These are phyloP conservation scores for Lasiurus cinereus DNA, from an alignment of 2,113 vertebrate species.

Conservation along the genomic window DNA sequence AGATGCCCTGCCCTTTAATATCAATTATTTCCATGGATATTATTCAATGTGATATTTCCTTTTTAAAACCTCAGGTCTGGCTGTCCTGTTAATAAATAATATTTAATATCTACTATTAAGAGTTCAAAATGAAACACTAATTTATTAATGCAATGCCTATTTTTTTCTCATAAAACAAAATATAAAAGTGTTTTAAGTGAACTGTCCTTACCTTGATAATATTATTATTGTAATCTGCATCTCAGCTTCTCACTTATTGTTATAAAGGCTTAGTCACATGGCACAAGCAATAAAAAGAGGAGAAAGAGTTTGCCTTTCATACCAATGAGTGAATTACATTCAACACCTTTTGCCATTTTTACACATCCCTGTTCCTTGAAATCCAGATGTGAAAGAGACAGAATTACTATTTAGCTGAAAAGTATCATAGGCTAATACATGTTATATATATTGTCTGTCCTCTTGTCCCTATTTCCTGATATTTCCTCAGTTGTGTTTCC, in stretches of 20 bases:
- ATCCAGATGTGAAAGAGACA: background rate
- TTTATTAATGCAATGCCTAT: background rate
- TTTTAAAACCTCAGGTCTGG: background rate
- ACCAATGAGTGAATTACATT: background rate
- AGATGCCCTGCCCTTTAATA: conserved; percentile 26
- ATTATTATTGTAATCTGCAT: background rate
- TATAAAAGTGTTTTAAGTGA: background rate
- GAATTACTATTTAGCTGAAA: background rate
- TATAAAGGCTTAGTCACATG: background rate
- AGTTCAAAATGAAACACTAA: conserved; percentile 32
- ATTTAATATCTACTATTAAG: conserved; percentile 19
- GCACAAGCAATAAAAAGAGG: background rate
- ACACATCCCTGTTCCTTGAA: background rate
- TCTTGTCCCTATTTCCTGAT: background rate
- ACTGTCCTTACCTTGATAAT: background rate
- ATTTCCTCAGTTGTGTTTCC: background rate
- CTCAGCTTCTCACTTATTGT: background rate
- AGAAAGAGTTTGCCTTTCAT: background rate
- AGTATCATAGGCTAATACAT: background rate
- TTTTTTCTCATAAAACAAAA: conserved; percentile 38
- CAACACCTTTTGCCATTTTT: background rate
- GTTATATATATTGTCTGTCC: background rate
- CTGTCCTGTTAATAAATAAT: conserved; percentile 36
- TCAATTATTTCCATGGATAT: conserved; percentile 23
- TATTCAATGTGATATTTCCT: conserved; percentile 42